Conservation (phyloP, 2,113 vertebrate genomes). For the Hippocampus abdominalis region DNA sequence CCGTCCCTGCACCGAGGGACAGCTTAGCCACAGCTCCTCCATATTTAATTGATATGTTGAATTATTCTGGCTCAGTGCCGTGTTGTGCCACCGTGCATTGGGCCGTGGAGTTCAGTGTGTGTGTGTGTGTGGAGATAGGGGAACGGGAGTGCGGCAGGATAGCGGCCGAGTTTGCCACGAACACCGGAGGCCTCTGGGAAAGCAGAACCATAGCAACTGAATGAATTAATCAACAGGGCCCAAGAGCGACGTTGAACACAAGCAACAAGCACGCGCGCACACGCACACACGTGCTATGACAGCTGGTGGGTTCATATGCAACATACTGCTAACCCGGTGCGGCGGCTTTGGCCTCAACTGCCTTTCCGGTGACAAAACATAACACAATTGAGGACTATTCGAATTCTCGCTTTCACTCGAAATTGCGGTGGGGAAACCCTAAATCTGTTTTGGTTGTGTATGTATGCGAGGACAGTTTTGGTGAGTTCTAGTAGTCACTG, state of each 20-base stretch:
- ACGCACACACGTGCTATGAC: slow-evolving; percentile 16
- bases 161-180: slow-evolving; percentile 52
- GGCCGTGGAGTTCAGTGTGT: slow-evolving; percentile 33
- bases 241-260: slow-evolving; percentile 57
- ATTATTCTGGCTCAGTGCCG: slow-evolving; percentile 64
- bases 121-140: slow-evolving; percentile 20
- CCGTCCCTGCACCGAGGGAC: slow-evolving; percentile 42
- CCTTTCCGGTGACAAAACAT: slow-evolving; percentile 24
- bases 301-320: slow-evolving; percentile 63
- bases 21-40: slow-evolving; percentile 46
- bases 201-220: slow-evolving; percentile 58
- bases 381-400: background rate
- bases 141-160: slow-evolving; percentile 32
- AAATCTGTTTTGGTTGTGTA: background rate
- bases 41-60: slow-evolving; percentile 71
- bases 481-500: background rate
- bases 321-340: slow-evolving; percentile 43
- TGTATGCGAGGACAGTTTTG: background rate
- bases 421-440: background rate
- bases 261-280: slow-evolving; percentile 19
- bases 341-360: slow-evolving; percentile 16
- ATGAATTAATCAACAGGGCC: slow-evolving; percentile 70
- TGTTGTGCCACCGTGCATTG: slow-evolving; percentile 66
- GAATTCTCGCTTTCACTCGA: background rate
- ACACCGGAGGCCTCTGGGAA: slow-evolving; percentile 55